Base-by-base conservation (phyloP, 2,797 vertebrate species). In the Sorex maritimensis region DNA sequence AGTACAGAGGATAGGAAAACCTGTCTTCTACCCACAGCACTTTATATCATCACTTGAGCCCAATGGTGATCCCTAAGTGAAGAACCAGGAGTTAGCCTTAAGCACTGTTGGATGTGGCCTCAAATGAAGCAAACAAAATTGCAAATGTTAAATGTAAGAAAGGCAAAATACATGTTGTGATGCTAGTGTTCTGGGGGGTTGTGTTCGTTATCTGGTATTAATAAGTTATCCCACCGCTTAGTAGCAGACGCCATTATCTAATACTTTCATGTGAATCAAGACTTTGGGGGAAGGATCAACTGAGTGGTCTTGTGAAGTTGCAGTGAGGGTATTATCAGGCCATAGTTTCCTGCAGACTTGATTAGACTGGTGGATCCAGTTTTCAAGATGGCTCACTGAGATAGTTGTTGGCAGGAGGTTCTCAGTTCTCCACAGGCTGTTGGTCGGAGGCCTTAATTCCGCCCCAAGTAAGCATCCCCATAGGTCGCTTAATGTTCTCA, bases 241-340 rank as follows among this genome's bases (percentile, higher is more conserved):
- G 63, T 67, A 34, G 5, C 72, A 88, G 68, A 85, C 19, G 5
- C 26, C 67, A 46, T 83, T 75, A 24, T 86, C 28, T 71, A 41
- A 67, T 86, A 14, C 58, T 90, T 93, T 72, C n/a, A 14, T 85
- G 0, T 86, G 23, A 75, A 41, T 88, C 55, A 73, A 9, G 28
- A 71, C 73, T 84, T 90, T 90, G 34, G 63, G 28, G 92, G 92
- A 30, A 88, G 41, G 19, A 38, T 83, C 90, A 69, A 13, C 14
- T 74, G 85, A 72, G 74, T 81, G 63, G 34, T 88, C 84, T 38
- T 90, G 38, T 41, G 86, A 92, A 81, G 7, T 90, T 88, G 7
- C 28, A 41, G 12, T 83, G 49, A 86, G 2, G 44, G n/a, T 80
- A 38, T 88, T 65, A 81, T 52, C 67, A 73, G 28, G 38, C 55